Evolutionary conservation across 2,888 invertebrate species (phyloP).

Genomic region (Aphrophora alni): DNA sequence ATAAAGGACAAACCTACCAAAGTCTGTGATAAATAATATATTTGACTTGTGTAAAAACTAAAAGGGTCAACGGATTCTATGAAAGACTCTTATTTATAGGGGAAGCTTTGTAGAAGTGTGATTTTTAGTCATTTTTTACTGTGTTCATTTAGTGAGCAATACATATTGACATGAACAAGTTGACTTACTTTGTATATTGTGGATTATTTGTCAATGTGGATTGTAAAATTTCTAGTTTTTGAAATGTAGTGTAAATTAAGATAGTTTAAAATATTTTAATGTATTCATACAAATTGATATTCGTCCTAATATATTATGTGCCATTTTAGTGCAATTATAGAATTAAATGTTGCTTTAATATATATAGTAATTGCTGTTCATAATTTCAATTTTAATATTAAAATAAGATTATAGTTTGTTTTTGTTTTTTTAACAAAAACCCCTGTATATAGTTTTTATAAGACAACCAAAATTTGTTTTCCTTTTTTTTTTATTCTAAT

Average conservation of each 20-base stretch:
- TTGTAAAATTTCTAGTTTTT: not conserved
- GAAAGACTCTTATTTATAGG: not conserved
- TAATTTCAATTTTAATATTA: not conserved
- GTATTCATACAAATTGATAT: slow-evolving; percentile 13
- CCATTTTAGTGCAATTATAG: slow-evolving; percentile 35
- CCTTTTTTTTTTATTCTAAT: too few relatives aligned
- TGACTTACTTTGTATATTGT: not conserved
- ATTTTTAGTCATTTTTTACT: not conserved
- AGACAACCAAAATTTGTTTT: not conserved
- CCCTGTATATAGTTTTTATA: not conserved
- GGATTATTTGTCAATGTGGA: not conserved
- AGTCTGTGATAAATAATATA: not conserved
- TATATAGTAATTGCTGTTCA: not conserved
- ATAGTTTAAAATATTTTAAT: not conserved
- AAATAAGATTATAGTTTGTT: not conserved
- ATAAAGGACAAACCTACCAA: slow-evolving; percentile 2
- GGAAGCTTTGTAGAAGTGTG: not conserved
- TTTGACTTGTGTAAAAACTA: not conserved
- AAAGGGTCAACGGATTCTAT: not conserved
- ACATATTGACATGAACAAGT: slow-evolving; percentile 1
- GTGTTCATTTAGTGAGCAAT: slow-evolving; percentile 5
- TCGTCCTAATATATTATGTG: slow-evolving; percentile 33
- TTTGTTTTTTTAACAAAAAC: not conserved
- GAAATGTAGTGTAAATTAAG: not conserved
- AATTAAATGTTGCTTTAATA: slow-evolving; percentile 23